These are phyloP conservation scores for Oligia latruncula DNA, from an alignment of 2,888 invertebrate genomes.

Conservation along the genomic window DNA sequence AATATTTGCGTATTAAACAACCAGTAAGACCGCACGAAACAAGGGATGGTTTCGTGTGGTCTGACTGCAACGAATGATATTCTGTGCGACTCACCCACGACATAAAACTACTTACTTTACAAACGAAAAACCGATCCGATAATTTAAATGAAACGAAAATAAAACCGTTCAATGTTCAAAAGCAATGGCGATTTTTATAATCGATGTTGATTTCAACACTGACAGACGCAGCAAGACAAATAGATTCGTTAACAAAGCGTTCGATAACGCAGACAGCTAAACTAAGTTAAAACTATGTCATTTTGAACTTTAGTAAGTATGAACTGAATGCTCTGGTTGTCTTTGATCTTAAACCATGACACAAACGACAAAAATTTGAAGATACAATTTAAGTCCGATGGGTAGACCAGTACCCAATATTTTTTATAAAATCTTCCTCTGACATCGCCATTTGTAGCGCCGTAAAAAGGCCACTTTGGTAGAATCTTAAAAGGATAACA, in stretches of 20 bases:
- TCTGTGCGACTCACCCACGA: background rate
- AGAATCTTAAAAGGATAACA: no score
- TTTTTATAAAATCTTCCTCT: no score
- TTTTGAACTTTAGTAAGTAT: background rate
- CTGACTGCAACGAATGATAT: background rate
- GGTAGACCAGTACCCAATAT: no score
- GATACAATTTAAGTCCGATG: no score
- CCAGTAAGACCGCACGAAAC: background rate
- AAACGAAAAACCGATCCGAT: background rate
- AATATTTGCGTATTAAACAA: background rate
- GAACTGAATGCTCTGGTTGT: background rate
- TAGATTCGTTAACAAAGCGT: background rate
- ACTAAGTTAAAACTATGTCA: background rate
- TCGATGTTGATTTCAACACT: background rate
- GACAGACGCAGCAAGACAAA: background rate
- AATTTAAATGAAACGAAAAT: background rate
- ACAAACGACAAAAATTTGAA: no score
- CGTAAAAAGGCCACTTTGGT: no score
- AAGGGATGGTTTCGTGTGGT: background rate
- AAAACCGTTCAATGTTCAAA: background rate
- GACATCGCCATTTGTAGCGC: no score
- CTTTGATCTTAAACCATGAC: background rate
- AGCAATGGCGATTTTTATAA: background rate
- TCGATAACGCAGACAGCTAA: background rate
- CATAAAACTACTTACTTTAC: background rate